Evolutionary conservation across 1,140 invertebrate species (phyloP), one percentile per base, ranked within the genome.

Genomic region (Leguminivora glycinivorella): DNA sequence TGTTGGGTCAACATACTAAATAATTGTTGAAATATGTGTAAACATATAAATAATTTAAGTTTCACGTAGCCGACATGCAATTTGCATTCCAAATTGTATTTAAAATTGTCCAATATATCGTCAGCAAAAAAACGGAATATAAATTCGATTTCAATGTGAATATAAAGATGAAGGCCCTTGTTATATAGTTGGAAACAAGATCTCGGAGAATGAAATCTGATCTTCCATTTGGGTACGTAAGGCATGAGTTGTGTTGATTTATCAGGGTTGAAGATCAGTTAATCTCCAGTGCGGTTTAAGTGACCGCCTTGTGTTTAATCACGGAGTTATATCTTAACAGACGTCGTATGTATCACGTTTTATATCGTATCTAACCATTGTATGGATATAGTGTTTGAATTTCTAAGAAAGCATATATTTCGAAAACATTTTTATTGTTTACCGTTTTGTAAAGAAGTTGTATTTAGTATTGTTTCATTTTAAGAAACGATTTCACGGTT

Each of bases 41-140:
- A 60, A 63, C 56, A 70, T 58, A 22, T 66, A 73, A 63, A 69
- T 52, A 52, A 52, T 52, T 52, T 2, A 34, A 52, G 47, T 22
- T 22, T 52, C 17, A 52, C 47, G 47, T 52, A 22, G 47, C 47
- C 4, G 17, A 22, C 47, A 22, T 52, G 19, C 17, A 22, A 52
- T 52, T 52, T 52, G 47, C 17, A 52, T 52, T 52, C 19, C 47
- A 52, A 52, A 52, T 52, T 22, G 19, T 22, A 22, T 52, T 47
- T 22, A 52, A 22, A 52, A 52, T 22, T 52, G 47, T 52, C n/a
- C 10, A 22, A 52, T 22, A 52, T 52, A 52, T 22, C 17, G 47
- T 52, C 47, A 52, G 19, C 47, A 52, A 52, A 52, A 31, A 19
- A 72, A 72, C 60, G 4, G 17, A 52, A 22, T 70, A 60, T 29